phyloP scores from a whole-genome alignment of 2,113 vertebrate genomes.

The Tetrax tetrax region DNA sequence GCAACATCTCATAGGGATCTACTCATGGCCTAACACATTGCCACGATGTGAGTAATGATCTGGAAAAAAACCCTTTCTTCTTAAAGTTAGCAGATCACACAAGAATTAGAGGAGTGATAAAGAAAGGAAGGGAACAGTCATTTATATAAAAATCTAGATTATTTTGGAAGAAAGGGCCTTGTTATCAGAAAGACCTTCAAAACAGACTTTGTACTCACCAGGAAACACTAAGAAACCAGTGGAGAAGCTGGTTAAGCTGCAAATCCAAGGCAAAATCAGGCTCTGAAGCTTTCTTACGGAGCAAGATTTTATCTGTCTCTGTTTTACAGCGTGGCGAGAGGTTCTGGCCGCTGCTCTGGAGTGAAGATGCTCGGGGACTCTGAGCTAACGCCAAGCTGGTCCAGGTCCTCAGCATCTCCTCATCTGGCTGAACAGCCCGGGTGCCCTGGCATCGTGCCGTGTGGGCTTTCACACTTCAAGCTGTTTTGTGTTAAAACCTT shows the following conservation, averaged over 20 bases:
- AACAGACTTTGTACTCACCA: background rate
- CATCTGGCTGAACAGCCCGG: accelerated
- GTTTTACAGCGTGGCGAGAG: accelerated
- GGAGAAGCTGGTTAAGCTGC: background rate
- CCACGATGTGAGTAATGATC: background rate
- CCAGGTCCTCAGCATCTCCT: background rate
- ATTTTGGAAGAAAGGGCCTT: background rate
- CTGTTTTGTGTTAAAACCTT: background rate
- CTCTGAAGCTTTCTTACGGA: background rate
- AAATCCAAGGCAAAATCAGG: background rate
- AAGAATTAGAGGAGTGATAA: background rate
- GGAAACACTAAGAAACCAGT: background rate
- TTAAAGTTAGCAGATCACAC: background rate
- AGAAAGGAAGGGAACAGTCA: background rate
- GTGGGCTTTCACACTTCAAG: background rate
- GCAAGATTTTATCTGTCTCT: background rate
- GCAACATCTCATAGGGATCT: background rate
- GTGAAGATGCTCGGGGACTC: background rate
- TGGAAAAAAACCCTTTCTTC: background rate
- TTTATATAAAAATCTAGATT: background rate
- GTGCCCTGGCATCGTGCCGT: accelerated
- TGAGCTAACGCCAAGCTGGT: accelerated
- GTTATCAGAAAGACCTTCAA: background rate
- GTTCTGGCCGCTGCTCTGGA: background rate
- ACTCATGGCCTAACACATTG: background rate